Evolutionary conservation across 2,888 invertebrate genomes (phyloP), one percentile per base, ranked within the genome.

Genomic region (Heteromyza rotundicornis): DNA sequence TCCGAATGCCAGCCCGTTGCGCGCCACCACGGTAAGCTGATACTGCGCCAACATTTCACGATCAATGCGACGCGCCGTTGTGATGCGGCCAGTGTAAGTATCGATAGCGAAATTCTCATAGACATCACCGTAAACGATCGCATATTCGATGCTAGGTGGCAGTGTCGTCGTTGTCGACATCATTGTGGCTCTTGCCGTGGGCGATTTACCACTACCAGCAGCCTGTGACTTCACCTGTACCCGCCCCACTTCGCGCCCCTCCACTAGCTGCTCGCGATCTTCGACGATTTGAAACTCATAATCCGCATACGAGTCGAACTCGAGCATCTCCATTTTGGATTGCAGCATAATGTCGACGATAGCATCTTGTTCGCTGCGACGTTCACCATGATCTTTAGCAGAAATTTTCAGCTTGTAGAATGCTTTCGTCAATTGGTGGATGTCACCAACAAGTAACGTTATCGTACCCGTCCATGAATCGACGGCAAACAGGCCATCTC

Each of bases 221-320:
- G 59, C 82, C 49, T 59, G 82, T 65, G 86, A 86, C 27, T 81
- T 80, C 2, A 91, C 88, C 69, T 86, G 87, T 1, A 96, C 90
- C 73, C 87, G 87, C 1, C 95, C 96, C 2, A 96, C 91, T 75
- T 90, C 89, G 32, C 93, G 86, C 12, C 89, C 89, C 52, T 86
- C 80, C 59, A 87, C 85, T 17, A 86, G 86, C 24, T 68, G 72
- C 54, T 86, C 87, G 76, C 89, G 87, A 83, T 96, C 95, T 85
- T 97, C 97, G 2, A 86, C 80, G 64, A 96, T 89, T 78, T 89
- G 89, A 80, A 95, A 96, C 73, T 89, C 89, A 81, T 96, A 96
- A 1, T 91, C 90, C 62, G 87, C 89, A 69, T 89, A 89, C 20
- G 87, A 87, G 71, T 90, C 90, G 82, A 94, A 95, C 69, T 91